A percentile compares a stretch with the other conserved stretches of the same genome.
Evolutionary conservation across 2,797 vertebrate genomes (phyloP).

Genomic region (Propithecus deckenii): DNA sequence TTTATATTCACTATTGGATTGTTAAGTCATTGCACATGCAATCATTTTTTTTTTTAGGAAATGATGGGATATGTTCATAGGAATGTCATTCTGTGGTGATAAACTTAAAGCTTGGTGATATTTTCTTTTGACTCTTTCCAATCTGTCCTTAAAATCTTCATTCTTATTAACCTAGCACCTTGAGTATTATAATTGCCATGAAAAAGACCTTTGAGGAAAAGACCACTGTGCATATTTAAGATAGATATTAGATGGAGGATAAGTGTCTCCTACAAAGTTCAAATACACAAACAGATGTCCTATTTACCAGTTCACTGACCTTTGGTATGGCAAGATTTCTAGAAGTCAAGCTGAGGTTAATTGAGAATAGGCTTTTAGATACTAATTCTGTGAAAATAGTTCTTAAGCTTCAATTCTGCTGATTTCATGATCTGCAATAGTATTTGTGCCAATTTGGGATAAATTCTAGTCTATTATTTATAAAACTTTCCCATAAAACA

Average conservation of each 20-base stretch:
- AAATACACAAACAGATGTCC: neutral
- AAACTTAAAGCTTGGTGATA: neutral
- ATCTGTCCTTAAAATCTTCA: neutral
- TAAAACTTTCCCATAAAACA: slow-evolving; percentile 68
- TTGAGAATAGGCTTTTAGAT: slow-evolving; percentile 14
- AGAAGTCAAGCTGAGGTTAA: neutral
- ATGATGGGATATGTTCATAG: neutral
- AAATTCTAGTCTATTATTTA: slow-evolving; percentile 66
- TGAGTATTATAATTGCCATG: neutral
- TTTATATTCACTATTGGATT: neutral
- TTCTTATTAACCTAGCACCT: neutral
- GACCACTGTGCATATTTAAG: neutral
- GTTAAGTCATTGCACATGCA: neutral
- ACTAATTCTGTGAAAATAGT: slow-evolving; percentile 23
- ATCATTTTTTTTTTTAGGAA: neutral
- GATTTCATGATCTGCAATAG: slow-evolving; percentile 50
- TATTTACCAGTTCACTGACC: neutral
- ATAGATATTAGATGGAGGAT: neutral
- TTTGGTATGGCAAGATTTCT: neutral
- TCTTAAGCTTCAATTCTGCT: slow-evolving; percentile 19
- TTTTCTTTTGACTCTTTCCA: neutral
- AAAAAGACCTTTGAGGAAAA: neutral
- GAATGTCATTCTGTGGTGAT: neutral
- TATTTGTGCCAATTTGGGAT: slow-evolving; percentile 62
- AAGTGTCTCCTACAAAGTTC: neutral